Evolutionary conservation across 2,113 vertebrate genomes (phyloP).

Genomic region (Alosa alosa): DNA sequence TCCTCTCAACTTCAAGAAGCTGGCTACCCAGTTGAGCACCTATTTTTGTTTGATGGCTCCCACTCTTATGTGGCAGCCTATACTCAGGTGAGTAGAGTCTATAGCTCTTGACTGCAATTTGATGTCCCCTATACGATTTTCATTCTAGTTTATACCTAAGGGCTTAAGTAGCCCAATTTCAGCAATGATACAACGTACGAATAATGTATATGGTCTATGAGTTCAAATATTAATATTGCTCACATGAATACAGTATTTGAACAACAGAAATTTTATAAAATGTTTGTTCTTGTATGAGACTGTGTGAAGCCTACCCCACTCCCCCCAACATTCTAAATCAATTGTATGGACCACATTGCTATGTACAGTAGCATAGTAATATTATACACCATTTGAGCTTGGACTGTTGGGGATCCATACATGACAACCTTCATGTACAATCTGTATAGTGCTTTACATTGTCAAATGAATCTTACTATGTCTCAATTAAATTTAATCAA

Average conservation of each 20-base stretch:
- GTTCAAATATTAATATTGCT: background rate
- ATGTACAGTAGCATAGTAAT: no score
- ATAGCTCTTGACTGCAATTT: background rate
- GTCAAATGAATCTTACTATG: no score
- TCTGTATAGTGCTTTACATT: no score
- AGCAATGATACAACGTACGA: background rate
- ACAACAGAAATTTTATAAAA: no score
- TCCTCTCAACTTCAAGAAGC: slow-evolving; percentile 88
- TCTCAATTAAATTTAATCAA: no score
- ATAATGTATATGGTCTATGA: background rate
- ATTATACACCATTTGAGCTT: no score
- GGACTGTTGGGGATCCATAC: no score
- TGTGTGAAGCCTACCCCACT: no score
- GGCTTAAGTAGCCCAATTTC: background rate
- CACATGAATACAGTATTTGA: no score
- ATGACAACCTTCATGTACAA: no score
- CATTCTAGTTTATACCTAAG: background rate
- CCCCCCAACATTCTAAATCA: no score
- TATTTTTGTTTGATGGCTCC: slow-evolving; percentile 92
- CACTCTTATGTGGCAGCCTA: slow-evolving; percentile 91
- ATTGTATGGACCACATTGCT: no score
- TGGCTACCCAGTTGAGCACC: slow-evolving; percentile 74
- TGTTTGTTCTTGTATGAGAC: background rate
- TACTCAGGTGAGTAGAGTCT: slow-evolving; percentile 78
- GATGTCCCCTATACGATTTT: background rate